Base-by-base conservation (phyloP, 2,888 invertebrate species). In the Galeruca laticollis region DNA sequence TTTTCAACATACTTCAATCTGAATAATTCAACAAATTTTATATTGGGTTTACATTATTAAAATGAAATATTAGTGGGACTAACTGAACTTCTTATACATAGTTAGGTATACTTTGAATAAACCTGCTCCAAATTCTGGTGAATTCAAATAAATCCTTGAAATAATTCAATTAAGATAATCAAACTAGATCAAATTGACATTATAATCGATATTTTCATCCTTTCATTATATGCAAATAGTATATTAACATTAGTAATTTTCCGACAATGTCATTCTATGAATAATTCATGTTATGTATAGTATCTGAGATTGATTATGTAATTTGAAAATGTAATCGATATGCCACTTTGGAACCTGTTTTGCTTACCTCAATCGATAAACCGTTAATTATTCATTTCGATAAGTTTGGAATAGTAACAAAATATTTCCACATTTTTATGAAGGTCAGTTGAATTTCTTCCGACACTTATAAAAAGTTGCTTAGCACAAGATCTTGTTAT, bases 181-280 rank as follows among this genome's bases (percentile, higher is more conserved):
- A 40, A 60, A 60, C 65, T 56, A 54, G 61, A 70, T 60, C 54
- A 65, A 65, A 70, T 47, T 60, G 69, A 65, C 65, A 70, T 61
- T 65, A 60, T 65, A 65, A 70, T 70, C 61, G 62, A 31, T 65
- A 65, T 65, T 70, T 69, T 52, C 60, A 60, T 67, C 60, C 60
- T 54, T 65, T 60, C 60, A 70, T 70, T 70, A 65, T 70, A 70
- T 70, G 69, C 65, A 60, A 65, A 70, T 65, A 49, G 43, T 54
- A 60, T 56, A 61, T 47, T 61, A 56, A 65, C 60, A 60, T 20
- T 18, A 52, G 62, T 51, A 62, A 62, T 62, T 62, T 62, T 35
- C 49, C 52, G 52, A 62, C 62, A 62, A 62, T 52, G 62, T 52
- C 26, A 49, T 49, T 61, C 13, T 37, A 62, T 62, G 62, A 52